Evolutionary conservation across 2,797 vertebrate genomes (phyloP).

Genomic region (Varecia variegata): DNA sequence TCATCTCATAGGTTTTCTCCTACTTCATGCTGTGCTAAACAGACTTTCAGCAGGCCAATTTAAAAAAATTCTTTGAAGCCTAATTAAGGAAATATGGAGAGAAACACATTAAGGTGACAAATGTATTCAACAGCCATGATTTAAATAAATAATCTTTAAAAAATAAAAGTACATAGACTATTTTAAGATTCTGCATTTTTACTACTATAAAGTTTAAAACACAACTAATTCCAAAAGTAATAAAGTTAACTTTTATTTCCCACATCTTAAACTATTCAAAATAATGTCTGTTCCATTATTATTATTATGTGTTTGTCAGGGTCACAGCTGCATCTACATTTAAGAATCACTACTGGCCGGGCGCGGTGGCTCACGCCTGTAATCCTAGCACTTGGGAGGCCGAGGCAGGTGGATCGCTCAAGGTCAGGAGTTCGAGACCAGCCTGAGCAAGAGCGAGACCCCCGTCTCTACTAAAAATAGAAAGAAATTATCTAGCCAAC

Average conservation of each 20-base stretch:
- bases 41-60: neutral
- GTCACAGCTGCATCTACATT: neutral
- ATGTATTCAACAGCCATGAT: neutral
- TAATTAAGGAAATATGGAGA: neutral
- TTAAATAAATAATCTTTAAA: neutral
- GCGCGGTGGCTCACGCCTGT: no score
- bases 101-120: neutral
- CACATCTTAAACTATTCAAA: neutral
- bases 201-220: neutral
- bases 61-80: neutral
- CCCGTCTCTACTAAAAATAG: no score
- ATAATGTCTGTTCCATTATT: neutral
- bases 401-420: no score
- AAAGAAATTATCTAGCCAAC: no score
- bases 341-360: neutral
- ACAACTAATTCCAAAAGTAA: neutral
- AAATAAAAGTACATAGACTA: neutral
- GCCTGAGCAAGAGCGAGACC: no score
- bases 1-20: neutral
- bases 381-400: no score
- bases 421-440: no score
- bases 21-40: neutral
- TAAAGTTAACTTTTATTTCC: neutral
- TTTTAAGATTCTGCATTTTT: neutral
- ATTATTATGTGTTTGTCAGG: neutral